Evolutionary conservation across 2,797 vertebrate genomes (phyloP), one percentile per base, ranked within the genome.

Genomic region (Muraenolepis orangiensis): DNA sequence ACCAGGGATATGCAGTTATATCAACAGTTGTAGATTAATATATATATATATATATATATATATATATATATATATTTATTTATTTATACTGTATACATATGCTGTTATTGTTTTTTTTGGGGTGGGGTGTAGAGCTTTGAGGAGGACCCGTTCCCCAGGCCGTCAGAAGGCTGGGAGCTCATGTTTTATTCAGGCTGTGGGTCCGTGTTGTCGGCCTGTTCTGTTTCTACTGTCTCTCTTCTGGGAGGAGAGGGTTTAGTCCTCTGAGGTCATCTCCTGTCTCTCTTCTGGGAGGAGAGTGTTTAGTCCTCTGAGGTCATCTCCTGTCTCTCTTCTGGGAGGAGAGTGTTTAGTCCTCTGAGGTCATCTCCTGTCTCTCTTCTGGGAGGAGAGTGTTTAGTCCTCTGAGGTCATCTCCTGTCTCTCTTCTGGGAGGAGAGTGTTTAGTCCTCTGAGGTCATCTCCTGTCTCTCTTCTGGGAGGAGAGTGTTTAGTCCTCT

Each of bases 401-500:
- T n/a, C n/a, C n/a, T n/a, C n/a, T n/a, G n/a, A n/a, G n/a, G n/a
- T n/a, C n/a, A n/a, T n/a, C n/a, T n/a, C n/a, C n/a, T n/a, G n/a
- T n/a, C 77, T 66, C 78, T 77, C 73, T 81, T 61, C 78, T 72
- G 76, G 73, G n/a, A n/a, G n/a, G n/a, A n/a, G n/a, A n/a, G n/a
- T n/a, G n/a, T n/a, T n/a, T n/a, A n/a, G n/a, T n/a, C n/a, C n/a
- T n/a, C n/a, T n/a, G n/a, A 23, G 46, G 76, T 87, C 85, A 87
- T 86, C 89, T 86, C 76, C 51, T 20, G 79, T 74, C 80, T 81
- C 74, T 80, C 84, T 86, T 91, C 83, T 89, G 87, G 89, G 83
- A 0, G 69, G 79, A 77, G 69, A 84, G 78, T 32, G 72, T 78
- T 81, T 71, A 78, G 81, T n/a, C n/a, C n/a, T n/a, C n/a, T n/a